These are phyloP conservation scores for Opisthograptis luteolata DNA, from an alignment of 2,888 invertebrate species.

Conservation along the genomic window DNA sequence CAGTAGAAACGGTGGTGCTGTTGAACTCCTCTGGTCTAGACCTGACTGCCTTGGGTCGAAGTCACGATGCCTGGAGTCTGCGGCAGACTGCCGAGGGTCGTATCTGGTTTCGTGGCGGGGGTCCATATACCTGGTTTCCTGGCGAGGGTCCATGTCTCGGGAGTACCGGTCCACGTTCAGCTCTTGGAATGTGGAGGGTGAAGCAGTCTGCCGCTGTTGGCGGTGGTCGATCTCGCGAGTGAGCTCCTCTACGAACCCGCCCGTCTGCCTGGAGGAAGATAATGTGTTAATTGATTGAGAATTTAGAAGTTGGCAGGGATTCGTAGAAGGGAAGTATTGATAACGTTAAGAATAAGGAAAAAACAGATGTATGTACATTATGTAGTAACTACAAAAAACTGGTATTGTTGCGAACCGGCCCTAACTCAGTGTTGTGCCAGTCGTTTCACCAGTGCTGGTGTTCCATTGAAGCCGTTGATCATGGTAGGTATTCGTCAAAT, in stretches of 20 bases:
- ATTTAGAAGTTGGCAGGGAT: background rate
- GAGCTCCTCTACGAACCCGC: slow-evolving; percentile 77
- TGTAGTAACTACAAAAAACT: too few species aligned
- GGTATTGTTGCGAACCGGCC: too few species aligned
- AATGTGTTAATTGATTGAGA: slow-evolving; percentile 35
- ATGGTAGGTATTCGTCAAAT: too few species aligned
- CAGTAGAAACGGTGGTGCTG: slow-evolving; percentile 72
- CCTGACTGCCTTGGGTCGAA: slow-evolving; percentile 14
- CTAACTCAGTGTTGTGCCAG: too few species aligned
- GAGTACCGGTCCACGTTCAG: slow-evolving; percentile 5
- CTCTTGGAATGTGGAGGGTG: slow-evolving; percentile 11
- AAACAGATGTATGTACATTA: too few species aligned
- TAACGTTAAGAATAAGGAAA: background rate
- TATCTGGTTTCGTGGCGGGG: background rate
- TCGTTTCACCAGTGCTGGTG: too few species aligned
- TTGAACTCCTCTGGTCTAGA: slow-evolving; percentile 18
- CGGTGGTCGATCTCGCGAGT: slow-evolving; percentile 65
- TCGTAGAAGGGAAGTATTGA: background rate
- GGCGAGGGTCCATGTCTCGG: background rate
- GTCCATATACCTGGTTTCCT: slow-evolving; percentile 5
- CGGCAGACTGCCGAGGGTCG: background rate
- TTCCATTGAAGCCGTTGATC: too few species aligned
- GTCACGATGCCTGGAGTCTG: slow-evolving; percentile 4
- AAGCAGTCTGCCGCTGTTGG: slow-evolving; percentile 50
- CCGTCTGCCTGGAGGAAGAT: slow-evolving; percentile 75